Evolutionary conservation across 1,140 invertebrate species (phyloP), one percentile per base, ranked within the genome.

Genomic region (Pachypsylla venusta): DNA sequence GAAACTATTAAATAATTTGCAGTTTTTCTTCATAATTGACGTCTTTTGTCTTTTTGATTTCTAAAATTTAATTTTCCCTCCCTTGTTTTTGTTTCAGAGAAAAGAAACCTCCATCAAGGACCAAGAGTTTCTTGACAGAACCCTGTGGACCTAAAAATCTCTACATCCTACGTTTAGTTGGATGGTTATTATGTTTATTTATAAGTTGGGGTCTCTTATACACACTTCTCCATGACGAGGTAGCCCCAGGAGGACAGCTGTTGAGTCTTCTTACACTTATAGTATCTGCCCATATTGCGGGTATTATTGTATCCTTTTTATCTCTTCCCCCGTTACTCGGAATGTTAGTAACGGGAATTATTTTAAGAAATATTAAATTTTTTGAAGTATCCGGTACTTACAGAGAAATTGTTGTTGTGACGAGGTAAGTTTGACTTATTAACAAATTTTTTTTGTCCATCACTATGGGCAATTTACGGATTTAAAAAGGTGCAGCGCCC

Each of bases 201-300:
- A 25, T 60, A 12, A 2, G 26, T 1, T 65, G 62, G 64, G 40
- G 25, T 22, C 13, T 58, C 25, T 54, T 66, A 30, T 89, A 79
- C 71, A 76, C 81, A 24, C 72, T 91, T 28, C 76, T 89, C 48
- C 81, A 83, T 19, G 71, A 81, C 1, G 80, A 83, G 28, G 86
- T 84, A 1, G 79, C 85, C 1, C 77, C 76, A 0, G 84, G 84
- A 19, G 87, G 88, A 4, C 81, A 84, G 62, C 71, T 91, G 1
- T 92, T 88, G 66, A 79, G 81, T 56, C 70, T 93, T 1, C 82
- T 85, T 1, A 72, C 82, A 0, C 59, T 67, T 3, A 24, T 63
- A 4, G 4, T 63, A 2, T 19, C 54, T 12, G 64, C 65, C 1
- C 53, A 58, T 30, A n/a, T 60, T 2, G 58, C 53, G 7, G 66